Conservation (phyloP, 2,888 invertebrate genomes). For the Lysandra bellargus region DNA sequence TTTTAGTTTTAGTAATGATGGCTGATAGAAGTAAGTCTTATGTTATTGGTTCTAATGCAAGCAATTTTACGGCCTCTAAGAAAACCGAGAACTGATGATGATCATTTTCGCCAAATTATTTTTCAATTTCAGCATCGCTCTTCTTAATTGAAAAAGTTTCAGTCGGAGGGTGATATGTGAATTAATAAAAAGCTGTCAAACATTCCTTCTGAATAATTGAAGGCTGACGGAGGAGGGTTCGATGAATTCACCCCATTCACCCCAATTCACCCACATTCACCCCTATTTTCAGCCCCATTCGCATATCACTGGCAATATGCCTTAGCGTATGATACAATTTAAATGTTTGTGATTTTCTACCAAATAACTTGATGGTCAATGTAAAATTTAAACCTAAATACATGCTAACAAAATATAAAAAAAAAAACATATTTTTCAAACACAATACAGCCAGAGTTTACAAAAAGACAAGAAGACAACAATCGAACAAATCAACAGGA, state of each 20-base stretch:
- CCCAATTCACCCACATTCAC: not conserved
- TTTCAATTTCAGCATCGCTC: constrained; percentile 46
- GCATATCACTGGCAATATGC: not conserved
- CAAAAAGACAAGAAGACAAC: too few relatives aligned
- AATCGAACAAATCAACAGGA: too few relatives aligned
- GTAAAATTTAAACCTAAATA: not conserved
- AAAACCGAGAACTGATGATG: not conserved
- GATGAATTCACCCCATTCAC: constrained; percentile 26
- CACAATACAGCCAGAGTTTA: too few relatives aligned
- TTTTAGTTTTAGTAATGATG: too few relatives aligned
- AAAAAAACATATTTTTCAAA: too few relatives aligned
- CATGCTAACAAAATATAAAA: too few relatives aligned
- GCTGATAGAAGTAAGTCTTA: too few relatives aligned
- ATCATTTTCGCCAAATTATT: not conserved
- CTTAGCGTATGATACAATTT: not conserved
- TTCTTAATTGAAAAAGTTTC: constrained; percentile 75
- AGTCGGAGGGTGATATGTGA: constrained; percentile 60
- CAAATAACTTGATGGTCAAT: not conserved
- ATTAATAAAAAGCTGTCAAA: constrained; percentile 65
- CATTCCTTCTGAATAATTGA: constrained; percentile 64
- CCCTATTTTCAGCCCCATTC: not conserved
- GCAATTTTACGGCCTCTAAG: not conserved
- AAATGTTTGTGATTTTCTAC: not conserved
- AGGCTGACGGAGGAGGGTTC: constrained; percentile 49
- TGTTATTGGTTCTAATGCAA: not conserved